A percentile compares a stretch with the other conserved stretches of the same genome.
Conservation (phyloP, 2,797 vertebrate genomes). For the Tangara arthus region DNA sequence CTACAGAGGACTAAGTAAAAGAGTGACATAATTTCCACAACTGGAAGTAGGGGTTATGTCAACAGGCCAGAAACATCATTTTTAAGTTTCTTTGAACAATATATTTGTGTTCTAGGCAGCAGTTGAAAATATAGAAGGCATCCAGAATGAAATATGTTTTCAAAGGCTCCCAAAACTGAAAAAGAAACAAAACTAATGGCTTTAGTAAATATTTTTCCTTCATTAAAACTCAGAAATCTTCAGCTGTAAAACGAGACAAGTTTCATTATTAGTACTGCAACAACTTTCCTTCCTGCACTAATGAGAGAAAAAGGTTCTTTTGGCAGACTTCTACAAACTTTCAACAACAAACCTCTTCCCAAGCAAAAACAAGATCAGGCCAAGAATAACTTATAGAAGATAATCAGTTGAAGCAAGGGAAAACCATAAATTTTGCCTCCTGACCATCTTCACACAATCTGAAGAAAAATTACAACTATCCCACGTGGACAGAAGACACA, state of each 20-base stretch:
- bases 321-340: neutral
- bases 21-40: neutral
- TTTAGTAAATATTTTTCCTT: conserved; percentile 16
- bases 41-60: neutral
- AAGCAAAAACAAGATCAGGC: neutral
- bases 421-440: neutral
- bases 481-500: neutral
- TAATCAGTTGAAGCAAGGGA: neutral
- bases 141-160: neutral
- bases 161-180: neutral
- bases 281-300: neutral
- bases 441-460: neutral
- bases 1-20: neutral
- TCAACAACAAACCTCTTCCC: neutral
- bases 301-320: neutral
- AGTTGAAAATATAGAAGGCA: neutral
- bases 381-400: neutral
- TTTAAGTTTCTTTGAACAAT: neutral
- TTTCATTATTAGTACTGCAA: neutral
- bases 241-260: neutral
- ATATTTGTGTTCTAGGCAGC: neutral
- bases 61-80: neutral
- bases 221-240: neutral
- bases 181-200: neutral
- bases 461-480: neutral